A percentile compares a stretch with the other conserved stretches of the same genome.
Evolutionary conservation across 1,140 invertebrate species (phyloP).

Genomic region (Zelostemma sp.): DNA sequence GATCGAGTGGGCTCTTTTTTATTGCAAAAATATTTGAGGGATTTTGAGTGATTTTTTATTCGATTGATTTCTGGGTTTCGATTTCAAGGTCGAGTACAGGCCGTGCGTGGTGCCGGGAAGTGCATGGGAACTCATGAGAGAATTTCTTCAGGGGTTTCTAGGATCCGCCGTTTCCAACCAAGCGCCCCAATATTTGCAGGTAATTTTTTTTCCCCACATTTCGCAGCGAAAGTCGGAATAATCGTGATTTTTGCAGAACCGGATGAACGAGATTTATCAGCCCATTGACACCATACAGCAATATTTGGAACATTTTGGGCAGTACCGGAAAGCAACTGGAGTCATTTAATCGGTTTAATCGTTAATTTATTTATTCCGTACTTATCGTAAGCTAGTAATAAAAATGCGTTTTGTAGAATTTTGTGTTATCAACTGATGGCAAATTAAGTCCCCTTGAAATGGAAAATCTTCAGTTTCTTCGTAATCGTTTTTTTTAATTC

Average conservation of each 20-base stretch:
- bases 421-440: constrained; percentile 12
- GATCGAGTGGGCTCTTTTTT: too few relatives aligned
- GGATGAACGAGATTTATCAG: constrained; percentile 89
- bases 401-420: too few relatives aligned
- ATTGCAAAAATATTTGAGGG: too few relatives aligned
- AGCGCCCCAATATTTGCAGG: constrained; percentile 75
- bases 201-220: constrained; percentile 32
- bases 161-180: constrained; percentile 80
- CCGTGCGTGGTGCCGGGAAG: constrained; percentile 88
- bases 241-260: constrained; percentile 73
- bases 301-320: constrained; percentile 94
- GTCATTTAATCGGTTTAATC: constrained; percentile 57
- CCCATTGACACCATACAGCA: constrained; percentile 94
- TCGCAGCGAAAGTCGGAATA: too few relatives aligned
- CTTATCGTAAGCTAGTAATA: too few relatives aligned
- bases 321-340: constrained; percentile 82
- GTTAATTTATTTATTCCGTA: too few relatives aligned
- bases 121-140: constrained; percentile 93
- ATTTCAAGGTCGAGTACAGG: constrained; percentile 86
- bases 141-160: constrained; percentile 93
- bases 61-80: neutral
- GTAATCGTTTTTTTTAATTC: too few relatives aligned
- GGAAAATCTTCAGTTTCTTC: too few relatives aligned
- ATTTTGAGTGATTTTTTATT: too few relatives aligned
- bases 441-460: neutral